These are phyloP conservation scores for Shinisaurus crocodilurus DNA, from an alignment of 2,113 vertebrate genomes.

Conservation along the genomic window DNA sequence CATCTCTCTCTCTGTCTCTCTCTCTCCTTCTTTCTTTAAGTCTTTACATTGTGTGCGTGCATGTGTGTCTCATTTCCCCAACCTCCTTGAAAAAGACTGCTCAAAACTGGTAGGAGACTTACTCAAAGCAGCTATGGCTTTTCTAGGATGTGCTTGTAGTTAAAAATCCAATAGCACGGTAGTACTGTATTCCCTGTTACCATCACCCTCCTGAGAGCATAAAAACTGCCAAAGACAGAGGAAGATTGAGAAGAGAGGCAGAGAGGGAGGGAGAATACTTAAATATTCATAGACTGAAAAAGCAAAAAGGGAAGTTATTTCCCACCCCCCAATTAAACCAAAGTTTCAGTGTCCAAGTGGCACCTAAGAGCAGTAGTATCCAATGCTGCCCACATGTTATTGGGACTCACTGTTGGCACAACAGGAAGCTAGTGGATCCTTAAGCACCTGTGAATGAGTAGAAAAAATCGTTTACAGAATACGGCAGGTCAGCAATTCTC, in stretches of 20 bases:
- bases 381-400: no score
- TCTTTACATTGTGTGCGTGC: slow-evolving; percentile 2
- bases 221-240: background rate
- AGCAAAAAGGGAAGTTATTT: background rate
- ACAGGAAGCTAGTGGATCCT: no score
- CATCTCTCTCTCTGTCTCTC: no score
- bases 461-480: no score
- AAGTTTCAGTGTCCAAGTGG: background rate
- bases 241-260: background rate
- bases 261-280: background rate
- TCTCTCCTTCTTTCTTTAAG: background rate
- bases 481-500: no score
- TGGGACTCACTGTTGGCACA: no score
- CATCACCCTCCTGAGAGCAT: background rate
- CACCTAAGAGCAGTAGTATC: background rate
- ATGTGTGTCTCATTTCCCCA: slow-evolving; percentile 26
- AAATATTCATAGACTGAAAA: background rate
- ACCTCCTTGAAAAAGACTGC: background rate
- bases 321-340: background rate
- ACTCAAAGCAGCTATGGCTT: background rate
- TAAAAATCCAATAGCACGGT: slow-evolving; percentile 17
- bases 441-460: no score
- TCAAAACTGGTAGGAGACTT: slow-evolving; percentile 24
- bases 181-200: background rate
- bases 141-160: slow-evolving; percentile 21